Percentiles rank a stretch among this genome's conserved stretches.
These are phyloP conservation scores for Musca vetustissima DNA, from an alignment of 1,140 invertebrate genomes.

Conservation along the genomic window DNA sequence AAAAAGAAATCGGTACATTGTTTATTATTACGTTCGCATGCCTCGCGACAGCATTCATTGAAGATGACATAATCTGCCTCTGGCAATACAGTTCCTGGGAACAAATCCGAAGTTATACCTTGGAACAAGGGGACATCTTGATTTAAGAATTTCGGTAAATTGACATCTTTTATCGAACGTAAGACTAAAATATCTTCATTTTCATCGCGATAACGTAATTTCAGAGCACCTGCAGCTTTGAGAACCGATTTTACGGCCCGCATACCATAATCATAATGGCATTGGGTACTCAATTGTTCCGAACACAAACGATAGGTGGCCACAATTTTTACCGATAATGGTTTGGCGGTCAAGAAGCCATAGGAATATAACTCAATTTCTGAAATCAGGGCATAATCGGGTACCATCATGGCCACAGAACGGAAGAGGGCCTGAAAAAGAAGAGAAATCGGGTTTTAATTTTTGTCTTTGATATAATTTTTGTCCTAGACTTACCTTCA, in stretches of 20 bases:
- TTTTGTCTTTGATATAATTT: background rate
- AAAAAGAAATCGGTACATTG: constrained; percentile 83
- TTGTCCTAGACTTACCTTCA: constrained; percentile 66
- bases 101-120: constrained; percentile 90
- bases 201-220: constrained; percentile 85
- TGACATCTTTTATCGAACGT: constrained; percentile 90
- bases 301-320: constrained; percentile 91
- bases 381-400: constrained; percentile 92
- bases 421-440: constrained; percentile 79
- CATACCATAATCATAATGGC: constrained; percentile 96
- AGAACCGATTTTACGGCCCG: constrained; percentile 87
- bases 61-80: constrained; percentile 71
- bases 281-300: constrained; percentile 91
- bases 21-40: constrained; percentile 75
- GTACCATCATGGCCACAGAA: constrained; percentile 97
- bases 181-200: constrained; percentile 80
- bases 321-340: constrained; percentile 91
- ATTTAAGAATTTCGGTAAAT: constrained; percentile 88
- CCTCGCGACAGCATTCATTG: constrained; percentile 64
- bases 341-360: constrained; percentile 88
- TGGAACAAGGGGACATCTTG: constrained; percentile 83
- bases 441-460: constrained; percentile 20
- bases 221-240: constrained; percentile 85
- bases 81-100: constrained; percentile 78
- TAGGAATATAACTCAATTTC: constrained; percentile 93